Conservation (phyloP, 2,888 invertebrate genomes). For the Tribolium freemani region DNA sequence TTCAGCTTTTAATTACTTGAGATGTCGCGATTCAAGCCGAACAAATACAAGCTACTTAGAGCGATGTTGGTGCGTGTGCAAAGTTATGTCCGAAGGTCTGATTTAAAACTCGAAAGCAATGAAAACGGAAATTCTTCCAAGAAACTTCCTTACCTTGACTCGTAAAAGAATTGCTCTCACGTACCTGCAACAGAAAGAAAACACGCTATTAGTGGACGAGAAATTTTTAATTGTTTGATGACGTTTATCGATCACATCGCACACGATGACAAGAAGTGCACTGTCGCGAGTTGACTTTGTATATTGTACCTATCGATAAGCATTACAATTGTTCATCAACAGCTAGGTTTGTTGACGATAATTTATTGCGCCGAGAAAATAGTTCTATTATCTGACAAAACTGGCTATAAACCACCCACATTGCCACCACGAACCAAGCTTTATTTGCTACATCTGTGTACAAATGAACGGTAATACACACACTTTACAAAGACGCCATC, state of each 20-base stretch:
- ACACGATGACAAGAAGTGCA: not conserved
- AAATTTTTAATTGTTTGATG: constrained; percentile 36
- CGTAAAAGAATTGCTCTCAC: constrained; percentile 33
- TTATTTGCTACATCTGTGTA: constrained; percentile 40
- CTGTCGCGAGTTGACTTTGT: constrained; percentile 32
- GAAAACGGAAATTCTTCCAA: constrained; percentile 44
- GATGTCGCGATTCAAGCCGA: constrained; percentile 25
- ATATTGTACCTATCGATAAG: constrained; percentile 47
- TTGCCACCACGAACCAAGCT: constrained; percentile 30
- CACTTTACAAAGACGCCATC: constrained; percentile 42
- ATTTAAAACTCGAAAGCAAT: constrained; percentile 27
- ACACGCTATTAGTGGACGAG: constrained; percentile 33
- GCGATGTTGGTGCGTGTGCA: constrained; percentile 24
- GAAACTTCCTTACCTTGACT: constrained; percentile 33
- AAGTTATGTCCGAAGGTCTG: constrained; percentile 35
- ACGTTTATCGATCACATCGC: constrained; percentile 17
- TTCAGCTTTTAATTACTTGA: constrained; percentile 40
- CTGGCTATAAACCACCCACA: constrained; percentile 44
- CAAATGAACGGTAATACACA: constrained; percentile 40
- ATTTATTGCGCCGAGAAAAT: constrained; percentile 51
- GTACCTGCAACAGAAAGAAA: constrained; percentile 42
- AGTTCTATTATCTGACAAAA: constrained; percentile 44
- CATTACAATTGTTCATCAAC: constrained; percentile 52
- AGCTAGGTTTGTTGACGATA: constrained; percentile 45
- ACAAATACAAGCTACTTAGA: constrained; percentile 40